Evolutionary conservation across 2,113 vertebrate species (phyloP).

Genomic region (Felis catus): F.catus_Fca126_mat1.0 CM031420.1:97048001-97048500

Average conservation of each 20-base stretch:
- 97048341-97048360: neutral
- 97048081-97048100: neutral
- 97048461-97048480: neutral
- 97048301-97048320: neutral
- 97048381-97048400: neutral
- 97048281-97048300: neutral
- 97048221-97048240: neutral
- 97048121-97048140: neutral
- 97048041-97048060: neutral
- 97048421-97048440: neutral
- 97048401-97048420: neutral
- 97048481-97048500: neutral
- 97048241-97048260: neutral
- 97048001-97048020: conserved; percentile 55
- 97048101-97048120: conserved; percentile 32
- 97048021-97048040: neutral
- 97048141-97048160: neutral
- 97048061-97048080: neutral
- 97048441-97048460: conserved; percentile 14
- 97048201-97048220: neutral
- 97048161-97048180: conserved; percentile 1
- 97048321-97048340: neutral
- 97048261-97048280: neutral
- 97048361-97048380: neutral
- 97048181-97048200: neutral